Evolutionary conservation across 1,140 invertebrate genomes (phyloP), one percentile per base, ranked within the genome.

Genomic region (Hylaeus anthracinus): DNA sequence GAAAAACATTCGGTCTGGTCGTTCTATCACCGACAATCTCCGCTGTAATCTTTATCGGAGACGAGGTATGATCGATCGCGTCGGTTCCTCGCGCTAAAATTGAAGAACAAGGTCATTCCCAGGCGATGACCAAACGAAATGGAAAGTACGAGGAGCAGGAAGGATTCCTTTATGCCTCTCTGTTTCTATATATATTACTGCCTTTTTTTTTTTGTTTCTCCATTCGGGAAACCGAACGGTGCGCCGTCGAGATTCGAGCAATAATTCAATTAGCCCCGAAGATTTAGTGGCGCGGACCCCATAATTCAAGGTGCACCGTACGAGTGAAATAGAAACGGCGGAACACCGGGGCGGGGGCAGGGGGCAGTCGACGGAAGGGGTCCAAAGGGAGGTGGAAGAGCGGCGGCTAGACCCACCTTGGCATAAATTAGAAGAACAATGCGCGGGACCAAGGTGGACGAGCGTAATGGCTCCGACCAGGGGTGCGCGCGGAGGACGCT

Each of bases 401-500:
- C 55, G 58, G 61, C 39, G 72, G 70, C 66, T 86, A 71, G 75
- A 86, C 78, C 80, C 66, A 87, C 85, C 88, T 88, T 85, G 83
- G 87, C 89, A 91, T 91, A 91, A 91, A 92, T 92, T 92, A 90
- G 83, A 90, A 91, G 90, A 91, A 92, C 90, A 92, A 92, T 89
- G 88, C 86, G 48, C 87, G 67, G 82, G 71, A 77, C 81, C 85
- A 86, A 87, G 85, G 81, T 86, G 83, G 88, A 81, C 86, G 85
- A 81, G 67, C 83, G 83, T 88, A 85, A 85, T 87, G 78, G 71
- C 80, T 64, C 76, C 72, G 80, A 65, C 74, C 61, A 74, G 72
- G 72, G 73, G 81, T 77, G 77, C 60, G 72, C 53, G 72, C 53
- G 75, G 60, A 83, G 71, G 72, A 79, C 75, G 15, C 84, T 86